Evolutionary conservation across 2,113 vertebrate species (phyloP).

Genomic region (Cephalopterus ornatus): DNA sequence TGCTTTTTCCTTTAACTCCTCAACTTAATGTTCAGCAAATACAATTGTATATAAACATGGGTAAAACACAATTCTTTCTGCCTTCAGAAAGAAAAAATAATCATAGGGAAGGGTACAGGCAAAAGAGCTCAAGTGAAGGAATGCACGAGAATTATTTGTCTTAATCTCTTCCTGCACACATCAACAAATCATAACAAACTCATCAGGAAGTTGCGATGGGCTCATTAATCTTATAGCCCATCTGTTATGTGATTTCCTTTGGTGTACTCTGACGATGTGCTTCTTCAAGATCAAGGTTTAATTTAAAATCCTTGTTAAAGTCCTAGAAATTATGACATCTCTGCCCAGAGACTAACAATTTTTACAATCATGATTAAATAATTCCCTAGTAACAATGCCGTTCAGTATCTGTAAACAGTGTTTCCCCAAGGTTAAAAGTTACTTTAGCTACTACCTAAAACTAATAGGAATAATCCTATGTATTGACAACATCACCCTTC

Average conservation of each 20-base stretch:
- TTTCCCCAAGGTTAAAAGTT: neutral
- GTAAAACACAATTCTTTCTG: neutral
- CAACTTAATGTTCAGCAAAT: neutral
- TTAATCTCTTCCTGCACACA: conserved; percentile 29
- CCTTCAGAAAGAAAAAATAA: neutral
- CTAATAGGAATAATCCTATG: neutral
- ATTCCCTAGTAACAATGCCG: neutral
- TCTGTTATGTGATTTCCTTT: conserved; percentile 39
- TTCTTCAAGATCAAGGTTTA: neutral
- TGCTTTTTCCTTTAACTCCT: neutral
- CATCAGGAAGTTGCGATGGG: neutral
- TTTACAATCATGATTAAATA: neutral
- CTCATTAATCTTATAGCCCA: conserved; percentile 26
- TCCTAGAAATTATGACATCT: neutral
- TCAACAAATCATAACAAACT: conserved; percentile 23
- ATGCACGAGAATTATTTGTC: neutral
- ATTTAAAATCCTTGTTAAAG: neutral
- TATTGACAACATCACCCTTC: neutral
- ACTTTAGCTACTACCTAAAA: neutral
- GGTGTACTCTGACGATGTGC: neutral
- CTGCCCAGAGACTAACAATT: neutral
- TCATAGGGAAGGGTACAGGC: neutral
- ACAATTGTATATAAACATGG: neutral
- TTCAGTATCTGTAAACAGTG: neutral
- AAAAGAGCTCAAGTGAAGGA: neutral